Base-by-base conservation (phyloP, 2,888 invertebrate species). In the Dryococelus australis region DNA sequence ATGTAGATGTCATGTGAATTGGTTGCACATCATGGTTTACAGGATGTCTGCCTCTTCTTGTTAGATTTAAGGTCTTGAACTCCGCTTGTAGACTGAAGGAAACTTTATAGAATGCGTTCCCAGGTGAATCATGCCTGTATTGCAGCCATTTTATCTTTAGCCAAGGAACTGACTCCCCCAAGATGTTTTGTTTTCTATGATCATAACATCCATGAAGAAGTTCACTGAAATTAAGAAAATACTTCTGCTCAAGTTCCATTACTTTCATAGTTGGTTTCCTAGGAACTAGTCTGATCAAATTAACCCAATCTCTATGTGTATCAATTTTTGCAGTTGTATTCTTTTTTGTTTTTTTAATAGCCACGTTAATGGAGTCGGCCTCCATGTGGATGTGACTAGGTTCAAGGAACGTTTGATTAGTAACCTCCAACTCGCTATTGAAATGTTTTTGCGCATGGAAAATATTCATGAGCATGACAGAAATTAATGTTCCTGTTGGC, bases 311-410 rank as follows among this genome's bases (percentile, higher is more conserved):
- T 65, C 65, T 65, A 65, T 5, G 65, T 65, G 65, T 65, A 65
- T 65, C 65, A 16, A 65, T 65, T 20, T 65, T 65, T 65, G 16
- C 65, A 20, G 65, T 65, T 65, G 65, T 65, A 65, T 65, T 65
- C 65, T 65, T 65, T n/a, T n/a, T n/a, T 65, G 16, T 65, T 83
- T 83, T 84, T 84, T 35, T 28, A 28, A n/a, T 35, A 10, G 84
- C 84, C 27, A 28, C 84, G n/a, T 84, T 12, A 84, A 84, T 84
- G 12, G 84, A 84, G 84, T 84, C 84, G 2, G 43, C 84, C 35
- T 35, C 84, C 84, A 84, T 84, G 84, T 84, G 84, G 27, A 28
- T 35, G 84, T 84, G 84, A 28, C 84, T 10, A 84, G 84, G 12
- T 43, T 84, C 28, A 84, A 84, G 84, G 84, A 35, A 43, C 26